Percentiles rank a stretch among this genome's conserved stretches.
These are phyloP conservation scores for Dendroctonus valens DNA, from an alignment of 1,140 invertebrate species.

Conservation along the genomic window DNA sequence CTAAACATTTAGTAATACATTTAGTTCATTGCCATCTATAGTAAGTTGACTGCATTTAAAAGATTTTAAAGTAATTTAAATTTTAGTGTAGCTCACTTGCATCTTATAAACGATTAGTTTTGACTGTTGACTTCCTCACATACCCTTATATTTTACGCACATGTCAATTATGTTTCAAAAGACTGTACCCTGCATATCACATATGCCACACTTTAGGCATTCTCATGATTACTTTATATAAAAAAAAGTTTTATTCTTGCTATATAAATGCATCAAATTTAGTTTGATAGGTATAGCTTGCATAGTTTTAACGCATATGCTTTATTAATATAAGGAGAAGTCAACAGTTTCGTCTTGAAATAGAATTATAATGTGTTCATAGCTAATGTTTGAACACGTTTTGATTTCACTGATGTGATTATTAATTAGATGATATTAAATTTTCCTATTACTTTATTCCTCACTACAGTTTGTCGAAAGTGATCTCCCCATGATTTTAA, in stretches of 20 bases:
- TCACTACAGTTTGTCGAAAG: conserved; percentile 1
- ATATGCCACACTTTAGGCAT: no score
- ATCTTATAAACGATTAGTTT: not conserved
- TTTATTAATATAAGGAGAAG: not conserved
- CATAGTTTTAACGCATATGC: not conserved
- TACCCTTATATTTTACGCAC: not conserved
- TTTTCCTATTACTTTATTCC: not conserved
- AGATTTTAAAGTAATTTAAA: not conserved
- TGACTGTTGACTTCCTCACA: conserved; percentile 3
- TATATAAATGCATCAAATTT: no score
- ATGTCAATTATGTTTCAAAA: conserved; percentile 11
- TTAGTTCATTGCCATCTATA: conserved; percentile 12
- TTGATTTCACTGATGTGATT: no score
- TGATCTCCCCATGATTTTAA: conserved; percentile 17
- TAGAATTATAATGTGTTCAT: not conserved
- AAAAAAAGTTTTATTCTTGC: no score
- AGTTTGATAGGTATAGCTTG: not conserved
- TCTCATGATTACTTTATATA: no score
- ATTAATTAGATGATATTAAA: no score
- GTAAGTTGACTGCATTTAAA: conserved; percentile 3
- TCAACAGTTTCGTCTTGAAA: not conserved
- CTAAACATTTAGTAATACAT: not conserved
- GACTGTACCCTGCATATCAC: conserved; percentile 8
- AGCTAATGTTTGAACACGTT: no score
- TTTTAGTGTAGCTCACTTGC: conserved; percentile 5